Evolutionary conservation across 2,888 invertebrate genomes (phyloP), one percentile per base, ranked within the genome.

Genomic region (Megastigmus dorsalis): DNA sequence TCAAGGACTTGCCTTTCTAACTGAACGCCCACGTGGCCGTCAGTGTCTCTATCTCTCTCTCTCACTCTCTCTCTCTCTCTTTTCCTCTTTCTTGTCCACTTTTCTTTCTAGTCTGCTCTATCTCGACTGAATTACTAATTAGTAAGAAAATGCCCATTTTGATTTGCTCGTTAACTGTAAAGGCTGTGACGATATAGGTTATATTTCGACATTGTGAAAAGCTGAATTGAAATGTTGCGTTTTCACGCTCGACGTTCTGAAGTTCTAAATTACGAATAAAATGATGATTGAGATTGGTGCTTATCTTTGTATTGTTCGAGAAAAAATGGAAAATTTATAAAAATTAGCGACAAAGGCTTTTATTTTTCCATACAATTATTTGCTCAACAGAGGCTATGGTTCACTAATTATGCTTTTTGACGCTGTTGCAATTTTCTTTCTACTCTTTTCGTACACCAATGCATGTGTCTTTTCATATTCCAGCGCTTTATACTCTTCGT

Each of bases 1-100:
- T 79, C 86, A 86, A 86, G 85, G 86, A 82, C 82, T 79, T 77
- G 54, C 82, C 83, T 84, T 84, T 84, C 83, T 81, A 82, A 77
- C 70, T 48, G 66, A 72, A 76, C 78, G 74, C 75, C 79, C 74
- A 77, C 78, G 75, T 77, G 69, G 73, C 73, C 50, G 20, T 66
- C 54, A 28, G 5, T 18, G 48, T 48, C n/a, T n/a, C n/a, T n/a
- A n/a, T 15, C 9, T 45, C 26, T 38, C 28, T 41, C 43, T 72
- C 73, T 77, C 68, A 68, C 55, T 60, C 28, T 28, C 13, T 68
- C 20, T 15, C 9, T 45, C 26, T 38, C 28, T 41, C 43, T 72
- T 75, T 77, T 71, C 71, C 55, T 60, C 28, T 28, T 15, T 68
- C 20, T 55, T 13, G 20, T 60, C 9, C 6, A 36, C 45, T 48